These are phyloP conservation scores for Horisme vitalbata DNA, from an alignment of 2,888 invertebrate species.

Conservation along the genomic window DNA sequence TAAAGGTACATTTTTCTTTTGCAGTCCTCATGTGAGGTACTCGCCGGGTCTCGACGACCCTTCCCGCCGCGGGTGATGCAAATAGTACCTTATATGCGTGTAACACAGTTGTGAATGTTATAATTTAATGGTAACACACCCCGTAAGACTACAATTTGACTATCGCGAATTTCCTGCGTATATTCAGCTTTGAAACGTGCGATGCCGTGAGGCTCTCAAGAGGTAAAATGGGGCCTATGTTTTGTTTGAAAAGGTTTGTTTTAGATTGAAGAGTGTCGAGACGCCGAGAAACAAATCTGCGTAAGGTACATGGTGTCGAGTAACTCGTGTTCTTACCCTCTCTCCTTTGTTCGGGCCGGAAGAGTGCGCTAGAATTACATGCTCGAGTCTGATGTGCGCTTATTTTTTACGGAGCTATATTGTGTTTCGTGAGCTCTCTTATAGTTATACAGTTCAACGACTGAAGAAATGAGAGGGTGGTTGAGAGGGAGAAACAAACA, in stretches of 20 bases:
- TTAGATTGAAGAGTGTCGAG: constrained; percentile 50
- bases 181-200: constrained; percentile 61
- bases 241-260: constrained; percentile 56
- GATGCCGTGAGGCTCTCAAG: constrained; percentile 46
- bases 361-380: constrained; percentile 83
- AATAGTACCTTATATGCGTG: constrained; percentile 71
- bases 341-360: constrained; percentile 82
- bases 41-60: constrained; percentile 72
- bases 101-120: constrained; percentile 77
- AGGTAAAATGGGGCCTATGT: constrained; percentile 58
- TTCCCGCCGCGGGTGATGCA: constrained; percentile 59
- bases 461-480: constrained; percentile 75
- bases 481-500: constrained; percentile 65
- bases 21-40: constrained; percentile 76
- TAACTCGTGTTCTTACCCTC: constrained; percentile 83
- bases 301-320: constrained; percentile 82
- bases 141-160: constrained; percentile 83
- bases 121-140: constrained; percentile 76
- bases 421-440: constrained; percentile 72
- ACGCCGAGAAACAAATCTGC: constrained; percentile 80
- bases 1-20: constrained; percentile 83
- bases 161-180: constrained; percentile 80
- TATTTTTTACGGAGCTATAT: constrained; percentile 82
- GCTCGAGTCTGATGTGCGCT: constrained; percentile 82
- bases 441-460: constrained; percentile 80